Percentiles rank a stretch among this genome's conserved stretches.
Evolutionary conservation across 2,113 vertebrate genomes (phyloP).

Genomic region (Tupaia chinensis): DNA sequence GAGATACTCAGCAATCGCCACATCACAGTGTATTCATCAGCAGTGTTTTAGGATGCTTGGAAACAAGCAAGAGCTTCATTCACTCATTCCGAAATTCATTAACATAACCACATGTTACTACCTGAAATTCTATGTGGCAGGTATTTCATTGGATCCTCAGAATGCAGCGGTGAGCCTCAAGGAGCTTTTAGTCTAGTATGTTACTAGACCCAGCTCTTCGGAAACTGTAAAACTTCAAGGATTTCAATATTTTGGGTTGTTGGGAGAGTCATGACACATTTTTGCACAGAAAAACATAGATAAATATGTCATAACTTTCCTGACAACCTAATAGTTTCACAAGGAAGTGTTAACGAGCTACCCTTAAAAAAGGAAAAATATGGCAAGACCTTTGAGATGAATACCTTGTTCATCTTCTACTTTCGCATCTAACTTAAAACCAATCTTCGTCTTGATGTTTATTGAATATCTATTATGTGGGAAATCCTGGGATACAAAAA

Average conservation of each 20-base stretch:
- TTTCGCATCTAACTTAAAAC: conserved; percentile 52
- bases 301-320: no score
- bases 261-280: no score
- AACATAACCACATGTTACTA: background rate
- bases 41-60: background rate
- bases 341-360: conserved; percentile 19
- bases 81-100: background rate
- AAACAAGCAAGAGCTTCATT: background rate
- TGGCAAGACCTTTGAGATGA: background rate
- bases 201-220: background rate
- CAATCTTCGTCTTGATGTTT: conserved; percentile 42
- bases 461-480: conserved; percentile 22
- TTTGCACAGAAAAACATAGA: no score
- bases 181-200: background rate
- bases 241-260: background rate
- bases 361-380: conserved; percentile 6
- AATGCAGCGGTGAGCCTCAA: background rate
- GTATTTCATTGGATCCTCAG: background rate
- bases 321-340: background rate
- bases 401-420: background rate
- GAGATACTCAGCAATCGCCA: background rate
- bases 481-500: background rate
- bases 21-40: background rate
- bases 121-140: background rate
- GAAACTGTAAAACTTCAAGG: background rate